Conservation (phyloP, 2,888 invertebrate genomes). For the Leptinotarsa haldemani region DNA sequence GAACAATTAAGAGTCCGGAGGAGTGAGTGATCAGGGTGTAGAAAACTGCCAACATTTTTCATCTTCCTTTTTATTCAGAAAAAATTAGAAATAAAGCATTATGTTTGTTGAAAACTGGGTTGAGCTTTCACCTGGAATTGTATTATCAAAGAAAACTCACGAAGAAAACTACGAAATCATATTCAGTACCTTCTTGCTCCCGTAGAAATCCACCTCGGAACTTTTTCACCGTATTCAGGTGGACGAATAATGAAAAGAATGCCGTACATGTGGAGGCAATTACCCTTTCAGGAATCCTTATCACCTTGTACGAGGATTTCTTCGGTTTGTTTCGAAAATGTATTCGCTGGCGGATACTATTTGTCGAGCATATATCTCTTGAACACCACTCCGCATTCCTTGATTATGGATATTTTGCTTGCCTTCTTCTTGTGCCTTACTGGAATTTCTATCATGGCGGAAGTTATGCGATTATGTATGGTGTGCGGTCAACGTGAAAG, state of each 20-base stretch:
- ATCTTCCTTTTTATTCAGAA: too few relatives aligned
- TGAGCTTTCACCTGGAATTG: too few relatives aligned
- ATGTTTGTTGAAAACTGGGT: too few relatives aligned
- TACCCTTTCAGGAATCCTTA: slow-evolving; percentile 51
- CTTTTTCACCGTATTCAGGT: slow-evolving; percentile 37
- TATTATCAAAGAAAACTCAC: too few relatives aligned
- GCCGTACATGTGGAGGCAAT: slow-evolving; percentile 50
- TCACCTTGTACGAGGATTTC: slow-evolving; percentile 52
- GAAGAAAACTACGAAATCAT: too few relatives aligned
- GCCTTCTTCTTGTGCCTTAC: slow-evolving; percentile 33
- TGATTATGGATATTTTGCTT: slow-evolving; percentile 30
- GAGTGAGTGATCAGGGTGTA: too few relatives aligned
- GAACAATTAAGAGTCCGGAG: too few relatives aligned
- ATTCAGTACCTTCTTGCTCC: slow-evolving; percentile 36
- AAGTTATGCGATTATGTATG: slow-evolving; percentile 32
- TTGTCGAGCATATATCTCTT: slow-evolving; percentile 50
- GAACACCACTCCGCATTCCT: slow-evolving; percentile 46
- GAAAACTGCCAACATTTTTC: too few relatives aligned
- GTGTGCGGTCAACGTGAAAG: slow-evolving; percentile 29
- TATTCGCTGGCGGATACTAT: slow-evolving; percentile 40
- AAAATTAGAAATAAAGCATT: too few relatives aligned
- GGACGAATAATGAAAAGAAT: slow-evolving; percentile 48
- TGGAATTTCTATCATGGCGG: slow-evolving; percentile 38
- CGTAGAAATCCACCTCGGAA: slow-evolving; percentile 55
- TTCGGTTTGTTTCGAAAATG: slow-evolving; percentile 50